Evolutionary conservation across 2,888 invertebrate species (phyloP), one percentile per base, ranked within the genome.

Genomic region (Tholera decimalis): DNA sequence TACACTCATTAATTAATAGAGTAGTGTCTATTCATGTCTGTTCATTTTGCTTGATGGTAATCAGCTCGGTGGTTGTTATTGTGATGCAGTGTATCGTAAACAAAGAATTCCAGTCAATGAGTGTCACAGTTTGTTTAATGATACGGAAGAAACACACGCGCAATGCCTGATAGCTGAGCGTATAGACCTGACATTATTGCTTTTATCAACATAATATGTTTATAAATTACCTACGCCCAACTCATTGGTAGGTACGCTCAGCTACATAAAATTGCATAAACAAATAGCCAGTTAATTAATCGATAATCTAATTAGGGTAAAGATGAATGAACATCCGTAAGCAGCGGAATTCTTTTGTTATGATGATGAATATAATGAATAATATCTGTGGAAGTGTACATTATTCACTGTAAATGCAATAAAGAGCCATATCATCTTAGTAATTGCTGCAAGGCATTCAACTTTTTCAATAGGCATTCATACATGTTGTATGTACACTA

Each of bases 61-160:
- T 73, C 49, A 54, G 33, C 7, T 39, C 35, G 9, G 22, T 33
- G 39, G 49, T 59, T 64, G 51, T 77, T 64, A 46, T 50, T 50
- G 43, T 51, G 22, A 7, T 44, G 22, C 58, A 18, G 18, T 18
- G 37, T 11, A 53, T n/a, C 44, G 51, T 69, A 79, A 69, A 79
- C 60, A 79, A 58, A 62, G 47, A 46, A 63, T 60, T 70, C 55
- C 70, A 39, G 26, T 41, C 28, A 50, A 54, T 53, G 49, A 49
- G 22, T 46, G 56, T 58, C 43, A 39, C 28, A 53, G 41, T 72
- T 58, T 64, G 58, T 35, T 77, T 20, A 47, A 18, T 49, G 55
- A 58, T 58, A 58, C 2, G 35, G 33, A 44, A 49, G 55, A 55
- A 53, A 56, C 59, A 51, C 47, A 69, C 13, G 53, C 8, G 26